Percentiles rank a stretch among this genome's conserved stretches.
phyloP scores from a whole-genome alignment of 1,140 invertebrate species.

The Trachelipus rathkii region DNA sequence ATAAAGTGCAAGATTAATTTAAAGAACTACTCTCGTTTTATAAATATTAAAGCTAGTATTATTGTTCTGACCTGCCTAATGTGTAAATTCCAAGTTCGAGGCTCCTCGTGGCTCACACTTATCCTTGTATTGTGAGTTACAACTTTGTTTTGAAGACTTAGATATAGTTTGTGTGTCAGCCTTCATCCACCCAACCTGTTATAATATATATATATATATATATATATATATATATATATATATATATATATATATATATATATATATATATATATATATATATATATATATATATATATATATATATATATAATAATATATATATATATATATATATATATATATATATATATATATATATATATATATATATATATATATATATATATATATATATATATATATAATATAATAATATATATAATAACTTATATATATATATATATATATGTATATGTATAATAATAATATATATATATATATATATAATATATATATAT shows the following conservation, averaged over 20 bases:
- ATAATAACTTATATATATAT: not conserved
- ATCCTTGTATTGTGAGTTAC: slow-evolving; percentile 84
- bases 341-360: no score
- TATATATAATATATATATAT: slow-evolving; percentile 15
- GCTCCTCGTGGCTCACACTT: slow-evolving; percentile 71
- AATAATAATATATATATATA: not conserved
- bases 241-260: not conserved
- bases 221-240: slow-evolving; percentile 15
- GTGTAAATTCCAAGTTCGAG: slow-evolving; percentile 76
- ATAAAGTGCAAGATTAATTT: not conserved
- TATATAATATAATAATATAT: no score
- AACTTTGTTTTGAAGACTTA: slow-evolving; percentile 79
- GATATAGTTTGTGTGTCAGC: slow-evolving; percentile 86
- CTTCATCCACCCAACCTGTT: slow-evolving; percentile 79
- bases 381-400: no score
- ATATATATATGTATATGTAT: not conserved
- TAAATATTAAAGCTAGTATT: not conserved
- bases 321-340: no score
- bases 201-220: slow-evolving; percentile 1
- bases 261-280: slow-evolving; percentile 4
- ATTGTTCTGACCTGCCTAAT: slow-evolving; percentile 65
- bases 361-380: no score
- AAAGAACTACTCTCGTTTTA: not conserved
- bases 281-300: slow-evolving; percentile 13
- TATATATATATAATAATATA: slow-evolving; percentile 5